These are phyloP conservation scores for Drosophila prostipennis DNA, from an alignment of 2,888 invertebrate species.

Conservation along the genomic window DNA sequence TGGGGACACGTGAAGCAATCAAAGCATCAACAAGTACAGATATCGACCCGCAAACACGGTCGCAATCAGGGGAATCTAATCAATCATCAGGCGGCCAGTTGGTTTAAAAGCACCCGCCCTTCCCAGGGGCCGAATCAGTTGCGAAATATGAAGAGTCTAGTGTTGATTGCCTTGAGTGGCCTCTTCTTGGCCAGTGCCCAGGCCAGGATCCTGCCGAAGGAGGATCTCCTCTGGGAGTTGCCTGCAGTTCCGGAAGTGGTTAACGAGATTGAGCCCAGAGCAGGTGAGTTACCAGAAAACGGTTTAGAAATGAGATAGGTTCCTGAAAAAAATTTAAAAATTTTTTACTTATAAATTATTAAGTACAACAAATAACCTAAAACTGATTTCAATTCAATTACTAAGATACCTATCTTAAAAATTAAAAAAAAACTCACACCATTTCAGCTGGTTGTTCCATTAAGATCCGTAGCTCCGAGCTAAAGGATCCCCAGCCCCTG, in stretches of 20 bases:
- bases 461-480: slow-evolving; percentile 58
- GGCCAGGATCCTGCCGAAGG: slow-evolving; percentile 52
- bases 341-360: too few species aligned
- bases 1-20: slow-evolving; percentile 38
- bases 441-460: slow-evolving; percentile 59
- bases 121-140: slow-evolving; percentile 37
- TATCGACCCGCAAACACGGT: slow-evolving; percentile 20
- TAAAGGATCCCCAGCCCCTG: slow-evolving; percentile 86
- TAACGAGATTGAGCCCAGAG: slow-evolving; percentile 35
- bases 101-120: slow-evolving; percentile 55
- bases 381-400: too few species aligned
- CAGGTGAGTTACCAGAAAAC: slow-evolving; percentile 35
- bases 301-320: too few species aligned
- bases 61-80: slow-evolving; percentile 53
- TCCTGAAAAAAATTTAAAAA: too few species aligned
- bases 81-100: slow-evolving; percentile 26
- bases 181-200: slow-evolving; percentile 45
- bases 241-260: slow-evolving; percentile 41
- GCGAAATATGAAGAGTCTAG: slow-evolving; percentile 52
- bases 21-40: slow-evolving; percentile 28
- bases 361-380: too few species aligned
- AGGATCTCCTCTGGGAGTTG: slow-evolving; percentile 54
- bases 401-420: too few species aligned
- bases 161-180: slow-evolving; percentile 46
- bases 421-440: neutral